Conservation (phyloP, 2,888 invertebrate species). For the Acleris emargana region DNA sequence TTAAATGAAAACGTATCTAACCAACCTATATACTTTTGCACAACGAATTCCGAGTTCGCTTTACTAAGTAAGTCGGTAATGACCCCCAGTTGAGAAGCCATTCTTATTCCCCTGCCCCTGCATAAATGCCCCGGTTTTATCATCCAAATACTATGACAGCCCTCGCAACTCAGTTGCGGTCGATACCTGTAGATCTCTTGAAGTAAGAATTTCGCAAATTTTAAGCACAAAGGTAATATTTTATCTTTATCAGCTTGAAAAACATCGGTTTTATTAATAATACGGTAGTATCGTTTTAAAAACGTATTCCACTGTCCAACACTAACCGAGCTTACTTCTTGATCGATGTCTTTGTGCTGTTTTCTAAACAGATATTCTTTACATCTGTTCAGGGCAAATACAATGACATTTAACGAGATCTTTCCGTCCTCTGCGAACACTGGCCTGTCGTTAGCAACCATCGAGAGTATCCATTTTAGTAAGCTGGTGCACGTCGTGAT, state of each 20-base stretch:
- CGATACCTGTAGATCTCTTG: conserved; percentile 83
- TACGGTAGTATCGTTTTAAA: conserved; percentile 86
- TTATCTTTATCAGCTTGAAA: conserved; percentile 70
- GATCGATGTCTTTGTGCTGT: conserved; percentile 87
- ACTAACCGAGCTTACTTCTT: conserved; percentile 59
- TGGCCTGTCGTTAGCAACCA: conserved; percentile 64
- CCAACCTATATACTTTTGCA: conserved; percentile 95
- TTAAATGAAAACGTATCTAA: conserved; percentile 24
- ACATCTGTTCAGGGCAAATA: conserved; percentile 89
- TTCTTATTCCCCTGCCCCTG: conserved; percentile 91
- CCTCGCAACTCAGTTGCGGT: conserved; percentile 88
- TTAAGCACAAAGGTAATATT: conserved; percentile 63
- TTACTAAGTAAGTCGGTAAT: conserved; percentile 86
- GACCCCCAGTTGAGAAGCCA: conserved; percentile 89
- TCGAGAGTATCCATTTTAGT: conserved; percentile 83
- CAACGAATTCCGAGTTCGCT: conserved; percentile 87
- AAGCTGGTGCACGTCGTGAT: conserved; percentile 91
- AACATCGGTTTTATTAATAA: conserved; percentile 83
- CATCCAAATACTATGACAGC: conserved; percentile 94
- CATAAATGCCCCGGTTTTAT: conserved; percentile 93
- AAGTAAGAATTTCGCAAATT: conserved; percentile 82
- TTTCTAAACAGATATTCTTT: conserved; percentile 85
- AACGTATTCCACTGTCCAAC: conserved; percentile 87
- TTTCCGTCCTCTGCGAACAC: conserved; percentile 80
- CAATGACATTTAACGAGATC: conserved; percentile 82